Evolutionary conservation across 2,888 invertebrate genomes (phyloP), one percentile per base, ranked within the genome.

Genomic region (Disparrhopalites patrizii): DNA sequence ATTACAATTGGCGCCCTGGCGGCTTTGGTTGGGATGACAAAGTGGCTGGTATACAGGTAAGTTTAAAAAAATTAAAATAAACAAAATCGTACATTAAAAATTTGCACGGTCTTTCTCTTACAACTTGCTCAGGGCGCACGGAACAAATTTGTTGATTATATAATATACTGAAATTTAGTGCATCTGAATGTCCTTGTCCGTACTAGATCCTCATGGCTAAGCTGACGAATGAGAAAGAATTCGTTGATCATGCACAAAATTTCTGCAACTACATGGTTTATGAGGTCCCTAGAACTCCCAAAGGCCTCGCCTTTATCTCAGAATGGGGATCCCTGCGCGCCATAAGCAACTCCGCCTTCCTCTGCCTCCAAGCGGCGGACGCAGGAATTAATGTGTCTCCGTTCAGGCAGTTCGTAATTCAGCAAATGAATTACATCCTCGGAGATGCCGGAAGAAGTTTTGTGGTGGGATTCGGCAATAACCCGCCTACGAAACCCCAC

Each of bases 21-120:
- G 81, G 82, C 67, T 84, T 84, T 69, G 82, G 80, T 66, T 83
- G 82, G 76, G 83, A 84, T 69, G 82, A 82, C 68, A 83, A 84
- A 74, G 79, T 79, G n/a, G 82, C 82, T 1, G 84, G 83, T 13
- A 80, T 83, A 33, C 83, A 84, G 79, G 82, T 66, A 56, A 47
- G 27, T 40, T 15, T 57, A 13, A 47, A 23, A 51, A 27, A 8
- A 52, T 54, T 54, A 36, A n/a, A n/a, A n/a, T n/a, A n/a, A n/a
- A n/a, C n/a, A n/a, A n/a, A n/a, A n/a, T n/a, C n/a, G n/a, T n/a
- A n/a, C n/a, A n/a, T n/a, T n/a, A n/a, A n/a, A n/a, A n/a, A n/a
- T n/a, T n/a, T n/a, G n/a, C n/a, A n/a, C n/a, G n/a, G n/a, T n/a
- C n/a, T n/a, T n/a, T n/a, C n/a, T n/a, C n/a, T n/a, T n/a, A n/a